Percentiles rank a stretch among this genome's conserved stretches.
Conservation (phyloP, 1,140 invertebrate genomes). For the Brachionus paranguensis region DNA sequence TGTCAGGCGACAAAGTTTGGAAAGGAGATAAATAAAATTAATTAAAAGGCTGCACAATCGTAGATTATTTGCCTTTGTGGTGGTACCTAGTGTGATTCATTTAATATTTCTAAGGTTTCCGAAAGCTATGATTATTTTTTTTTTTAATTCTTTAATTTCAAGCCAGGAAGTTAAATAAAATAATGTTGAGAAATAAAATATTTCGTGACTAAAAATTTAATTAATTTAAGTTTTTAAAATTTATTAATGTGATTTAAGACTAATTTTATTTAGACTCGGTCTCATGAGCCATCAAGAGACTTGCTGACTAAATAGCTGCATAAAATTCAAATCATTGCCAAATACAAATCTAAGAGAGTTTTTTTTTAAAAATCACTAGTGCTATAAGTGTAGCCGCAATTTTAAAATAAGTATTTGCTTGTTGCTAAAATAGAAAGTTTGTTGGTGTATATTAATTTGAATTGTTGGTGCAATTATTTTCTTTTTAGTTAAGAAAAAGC, state of each 20-base stretch:
- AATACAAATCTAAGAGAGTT: not conserved
- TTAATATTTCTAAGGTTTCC: not conserved
- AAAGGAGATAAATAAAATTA: not conserved
- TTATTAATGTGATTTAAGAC: not conserved
- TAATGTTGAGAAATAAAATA: not conserved
- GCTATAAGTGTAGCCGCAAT: not conserved
- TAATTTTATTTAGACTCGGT: not conserved
- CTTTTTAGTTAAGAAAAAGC: not conserved
- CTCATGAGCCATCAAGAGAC: not conserved
- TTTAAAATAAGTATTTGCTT: not conserved
- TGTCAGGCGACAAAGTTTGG: not conserved
- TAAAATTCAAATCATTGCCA: not conserved
- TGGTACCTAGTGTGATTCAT: not conserved
- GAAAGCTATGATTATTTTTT: not conserved
- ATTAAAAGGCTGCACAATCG: not conserved
- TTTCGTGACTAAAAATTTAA: not conserved
- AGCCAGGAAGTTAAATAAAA: not conserved
- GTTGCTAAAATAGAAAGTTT: not conserved
- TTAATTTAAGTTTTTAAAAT: too few relatives aligned
- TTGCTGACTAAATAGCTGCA: not conserved
- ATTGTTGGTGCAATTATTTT: not conserved
- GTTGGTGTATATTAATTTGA: not conserved
- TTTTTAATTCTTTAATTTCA: not conserved
- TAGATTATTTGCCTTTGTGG: not conserved
- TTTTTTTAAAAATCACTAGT: not conserved